A percentile compares a stretch with the other conserved stretches of the same genome.
Evolutionary conservation across 2,113 vertebrate species (phyloP).

Genomic region (Anhinga rufa): DNA sequence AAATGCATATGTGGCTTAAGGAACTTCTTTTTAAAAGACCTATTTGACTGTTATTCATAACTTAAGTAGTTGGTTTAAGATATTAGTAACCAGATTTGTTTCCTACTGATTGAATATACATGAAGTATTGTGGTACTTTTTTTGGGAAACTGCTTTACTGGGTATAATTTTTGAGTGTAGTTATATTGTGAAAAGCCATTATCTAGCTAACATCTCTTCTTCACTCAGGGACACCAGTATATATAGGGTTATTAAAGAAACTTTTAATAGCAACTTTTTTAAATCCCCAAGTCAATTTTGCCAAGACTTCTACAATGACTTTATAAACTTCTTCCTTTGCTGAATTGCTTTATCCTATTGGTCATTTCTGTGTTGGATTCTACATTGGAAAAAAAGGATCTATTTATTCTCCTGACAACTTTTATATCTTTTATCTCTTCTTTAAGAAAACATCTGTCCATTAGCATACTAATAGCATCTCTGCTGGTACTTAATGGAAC

Average conservation of each 20-base stretch:
- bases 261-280: background rate
- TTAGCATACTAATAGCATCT: conserved; percentile 62
- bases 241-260: background rate
- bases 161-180: background rate
- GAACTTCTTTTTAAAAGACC: background rate
- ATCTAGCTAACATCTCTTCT: background rate
- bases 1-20: background rate
- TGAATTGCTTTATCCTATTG: conserved; percentile 4
- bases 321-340: background rate
- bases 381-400: background rate
- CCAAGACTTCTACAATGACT: background rate
- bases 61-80: background rate
- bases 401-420: conserved; percentile 51
- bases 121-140: background rate
- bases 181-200: background rate
- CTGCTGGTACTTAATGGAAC: conserved; percentile 29
- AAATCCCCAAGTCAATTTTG: background rate
- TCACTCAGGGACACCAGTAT: background rate
- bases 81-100: background rate
- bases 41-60: background rate
- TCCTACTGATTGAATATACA: background rate
- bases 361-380: conserved; percentile 2
- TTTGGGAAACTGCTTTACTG: background rate
- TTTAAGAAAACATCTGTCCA: conserved; percentile 65
- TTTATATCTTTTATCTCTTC: conserved; percentile 58